Base-by-base conservation (phyloP, 2,797 vertebrate species). In the Uromys caudimaculatus region DNA sequence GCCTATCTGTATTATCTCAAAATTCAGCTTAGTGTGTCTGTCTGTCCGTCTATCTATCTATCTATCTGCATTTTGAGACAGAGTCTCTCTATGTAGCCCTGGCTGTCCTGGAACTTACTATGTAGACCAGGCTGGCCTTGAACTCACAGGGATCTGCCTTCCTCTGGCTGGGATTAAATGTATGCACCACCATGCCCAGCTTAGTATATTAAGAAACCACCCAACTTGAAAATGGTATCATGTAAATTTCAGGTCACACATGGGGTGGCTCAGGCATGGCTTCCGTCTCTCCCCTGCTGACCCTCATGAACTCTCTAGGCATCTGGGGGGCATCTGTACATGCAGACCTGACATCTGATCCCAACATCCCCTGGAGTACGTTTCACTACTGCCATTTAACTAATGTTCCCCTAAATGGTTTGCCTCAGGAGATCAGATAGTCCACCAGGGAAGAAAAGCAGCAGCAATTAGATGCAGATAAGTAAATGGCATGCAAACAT, bases 311-410 rank as follows among this genome's bases (percentile, higher is more conserved):
- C 11, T n/a, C n/a, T 6, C 21, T 21, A 13, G 56, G 44, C 19
- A 16, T 50, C 16, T n/a, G 12, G 4, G 41, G 50, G 56, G 9
- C 38, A 0, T 10, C 32, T 29, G n/a, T 4, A 0, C 0, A 3
- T 2, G 3, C 47, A n/a, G 41, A 1, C 71, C 11, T 3, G 23
- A 17, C 8, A 10, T 24, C 64, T 5, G 16, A 52, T 23, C 3
- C 77, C 1, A 17, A 35, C 3, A 38, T 7, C 29, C 4, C 73
- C 76, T 38, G 32, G 10, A 35, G 9, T 12, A 13, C 0, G 0
- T 29, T 76, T 67, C 35, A 58, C 64, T 75, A 11, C 24, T 23
- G 19, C 2, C 4, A 17, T 47, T 86, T 64, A 60, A 44, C 24
- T 27, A 6, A 21, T 41, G 7, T 41, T 13, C 41, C 86, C 29